Conservation (phyloP, 2,888 invertebrate genomes). For the Scelioninae gen. 2 region DNA sequence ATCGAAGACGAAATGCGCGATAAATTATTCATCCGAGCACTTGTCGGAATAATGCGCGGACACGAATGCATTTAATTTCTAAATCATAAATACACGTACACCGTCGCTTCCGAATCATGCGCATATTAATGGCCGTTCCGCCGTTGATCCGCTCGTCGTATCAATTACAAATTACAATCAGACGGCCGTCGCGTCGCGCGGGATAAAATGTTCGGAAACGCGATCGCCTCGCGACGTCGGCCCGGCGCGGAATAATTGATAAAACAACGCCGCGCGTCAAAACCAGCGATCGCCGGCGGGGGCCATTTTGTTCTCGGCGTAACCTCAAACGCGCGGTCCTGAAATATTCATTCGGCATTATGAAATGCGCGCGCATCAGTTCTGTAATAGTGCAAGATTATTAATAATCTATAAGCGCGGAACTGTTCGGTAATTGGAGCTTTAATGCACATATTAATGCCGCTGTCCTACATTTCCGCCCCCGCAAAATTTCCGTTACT, state of each 20-base stretch:
- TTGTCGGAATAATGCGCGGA: constrained; percentile 4
- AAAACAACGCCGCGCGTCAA: constrained; percentile 32
- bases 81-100: constrained; percentile 2
- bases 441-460: constrained; percentile 48
- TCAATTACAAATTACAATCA: constrained; percentile 14
- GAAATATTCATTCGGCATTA: constrained; percentile 54
- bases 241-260: constrained; percentile 24
- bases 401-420: constrained; percentile 47
- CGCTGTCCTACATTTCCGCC: constrained; percentile 27
- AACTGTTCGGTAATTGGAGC: constrained; percentile 52
- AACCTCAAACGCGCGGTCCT: constrained; percentile 32
- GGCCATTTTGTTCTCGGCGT: constrained; percentile 2
- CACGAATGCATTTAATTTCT: constrained; percentile 10
- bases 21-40: no score
- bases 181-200: not conserved
- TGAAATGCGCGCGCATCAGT: constrained; percentile 44
- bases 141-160: constrained; percentile 1
- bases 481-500: constrained; percentile 14
- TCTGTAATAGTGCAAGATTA: constrained; percentile 48
- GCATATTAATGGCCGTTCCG: constrained; percentile 9
- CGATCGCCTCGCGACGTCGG: not conserved
- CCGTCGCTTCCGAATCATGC: constrained; percentile 7
- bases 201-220: constrained; percentile 1
- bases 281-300: constrained; percentile 38
- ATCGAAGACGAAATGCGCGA: no score